Percentiles rank a stretch among this genome's conserved stretches.
Conservation (phyloP, 2,888 invertebrate species). For the Micropterix aruncella region DNA sequence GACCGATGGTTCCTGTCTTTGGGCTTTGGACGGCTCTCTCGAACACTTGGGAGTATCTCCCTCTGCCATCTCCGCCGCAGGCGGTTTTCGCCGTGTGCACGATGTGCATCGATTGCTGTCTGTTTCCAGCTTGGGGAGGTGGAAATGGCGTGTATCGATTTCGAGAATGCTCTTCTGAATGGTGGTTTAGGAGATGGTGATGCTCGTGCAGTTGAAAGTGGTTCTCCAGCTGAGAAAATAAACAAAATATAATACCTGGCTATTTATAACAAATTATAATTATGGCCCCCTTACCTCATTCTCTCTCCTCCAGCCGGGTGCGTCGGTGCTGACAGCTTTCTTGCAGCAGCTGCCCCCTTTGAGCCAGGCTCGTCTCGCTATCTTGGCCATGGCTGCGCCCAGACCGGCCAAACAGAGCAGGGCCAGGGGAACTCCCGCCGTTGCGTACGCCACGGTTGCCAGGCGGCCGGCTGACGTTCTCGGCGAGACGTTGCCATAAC, state of each 20-base stretch:
- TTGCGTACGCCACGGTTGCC: slow-evolving; percentile 74
- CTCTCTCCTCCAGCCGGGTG: slow-evolving; percentile 24
- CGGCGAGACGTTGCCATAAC: slow-evolving; percentile 77
- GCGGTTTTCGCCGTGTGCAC: slow-evolving; percentile 10
- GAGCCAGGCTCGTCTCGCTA: slow-evolving; percentile 50
- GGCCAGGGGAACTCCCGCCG: slow-evolving; percentile 78
- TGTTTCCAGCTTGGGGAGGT: slow-evolving; percentile 16
- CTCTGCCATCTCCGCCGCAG: slow-evolving; percentile 26
- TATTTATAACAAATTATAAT: slow-evolving; percentile 7
- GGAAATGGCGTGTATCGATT: slow-evolving; percentile 37
- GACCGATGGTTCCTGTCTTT: slow-evolving; percentile 29
- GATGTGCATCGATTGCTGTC: slow-evolving; percentile 16
- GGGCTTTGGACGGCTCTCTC: slow-evolving; percentile 43
- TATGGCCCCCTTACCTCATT: slow-evolving; percentile 20
- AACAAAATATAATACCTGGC: slow-evolving; percentile 3
- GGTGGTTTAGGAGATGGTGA: slow-evolving; percentile 25
- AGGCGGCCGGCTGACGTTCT: slow-evolving; percentile 71
- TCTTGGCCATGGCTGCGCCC: slow-evolving; percentile 66
- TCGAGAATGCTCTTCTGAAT: slow-evolving; percentile 23
- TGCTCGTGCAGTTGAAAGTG: slow-evolving; percentile 37
- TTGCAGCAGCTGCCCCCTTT: slow-evolving; percentile 20
- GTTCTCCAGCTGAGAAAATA: slow-evolving; percentile 24
- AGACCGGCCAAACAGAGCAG: slow-evolving; percentile 74
- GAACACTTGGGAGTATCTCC: slow-evolving; percentile 39
- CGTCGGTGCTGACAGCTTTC: slow-evolving; percentile 25